Conservation (phyloP, 2,888 invertebrate genomes). For the Clostera curtula region DNA sequence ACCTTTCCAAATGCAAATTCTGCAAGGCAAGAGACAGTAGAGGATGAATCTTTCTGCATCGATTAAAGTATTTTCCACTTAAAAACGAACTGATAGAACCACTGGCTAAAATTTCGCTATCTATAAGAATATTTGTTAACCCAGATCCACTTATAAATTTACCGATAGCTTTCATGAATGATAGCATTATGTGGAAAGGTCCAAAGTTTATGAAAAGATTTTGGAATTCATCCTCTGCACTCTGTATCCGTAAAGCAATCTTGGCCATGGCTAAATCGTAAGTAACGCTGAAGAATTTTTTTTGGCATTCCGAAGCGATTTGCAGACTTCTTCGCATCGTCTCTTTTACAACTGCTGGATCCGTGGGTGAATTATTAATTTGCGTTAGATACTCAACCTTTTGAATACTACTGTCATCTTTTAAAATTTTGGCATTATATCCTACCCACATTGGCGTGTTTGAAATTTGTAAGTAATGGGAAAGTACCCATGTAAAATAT, state of each 20-base stretch:
- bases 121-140: background rate
- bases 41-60: constrained; percentile 3
- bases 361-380: too few species aligned
- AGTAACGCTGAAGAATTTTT: constrained; percentile 23
- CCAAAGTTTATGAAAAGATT: background rate
- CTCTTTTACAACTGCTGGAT: constrained; percentile 24
- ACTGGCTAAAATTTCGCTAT: background rate
- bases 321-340: constrained; percentile 11
- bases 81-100: constrained; percentile 1
- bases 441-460: too few species aligned
- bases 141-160: background rate
- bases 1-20: constrained; percentile 2
- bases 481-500: too few species aligned
- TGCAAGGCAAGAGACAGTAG: constrained; percentile 1
- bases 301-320: constrained; percentile 17
- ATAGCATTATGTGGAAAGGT: constrained; percentile 1
- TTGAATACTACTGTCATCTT: too few species aligned
- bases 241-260: constrained; percentile 27
- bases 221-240: constrained; percentile 7
- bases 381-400: too few species aligned
- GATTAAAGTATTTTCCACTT: constrained; percentile 3
- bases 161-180: background rate
- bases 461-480: too few species aligned
- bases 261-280: constrained; percentile 35
- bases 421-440: too few species aligned